Evolutionary conservation across 2,888 invertebrate species (phyloP), one percentile per base, ranked within the genome.

Genomic region (Liodrosophila aerea): DNA sequence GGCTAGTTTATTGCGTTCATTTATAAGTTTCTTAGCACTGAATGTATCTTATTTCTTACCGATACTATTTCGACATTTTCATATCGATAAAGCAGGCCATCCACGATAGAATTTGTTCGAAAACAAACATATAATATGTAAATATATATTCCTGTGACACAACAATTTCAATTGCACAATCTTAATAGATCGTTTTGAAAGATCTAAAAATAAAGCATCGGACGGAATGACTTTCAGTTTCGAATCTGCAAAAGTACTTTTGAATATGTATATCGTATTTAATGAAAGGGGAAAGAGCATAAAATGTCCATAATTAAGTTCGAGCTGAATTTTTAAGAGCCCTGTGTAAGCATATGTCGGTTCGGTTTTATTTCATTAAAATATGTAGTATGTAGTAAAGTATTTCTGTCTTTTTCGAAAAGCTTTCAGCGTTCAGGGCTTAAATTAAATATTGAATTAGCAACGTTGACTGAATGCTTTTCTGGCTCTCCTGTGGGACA

Each of bases 191-290:
- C n/a, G n/a, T n/a, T n/a, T n/a, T n/a, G n/a, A n/a, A n/a, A n/a
- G n/a, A n/a, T n/a, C n/a, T n/a, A n/a, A n/a, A n/a, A n/a, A n/a
- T n/a, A n/a, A n/a, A n/a, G n/a, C n/a, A n/a, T n/a, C n/a, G n/a
- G n/a, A n/a, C n/a, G n/a, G n/a, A n/a, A n/a, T n/a, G n/a, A n/a
- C n/a, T n/a, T n/a, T n/a, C 61, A 44, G 58, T 50, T 45, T 31
- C 37, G 49, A 30, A 39, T 73, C 58, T 12, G 30, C 50, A 46
- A 36, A 54, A 62, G 73, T 60, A 74, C 59, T 62, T 76, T 64
- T 45, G 44, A 62, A 60, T 73, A 70, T 64, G 44, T 39, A 51
- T 64, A 64, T 75, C 49, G 52, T 4, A 12, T 16, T 15, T 22
- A 13, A 30, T 2, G 39, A 4, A 47, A 29, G 12, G 43, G 9